phyloP scores from a whole-genome alignment of 1,140 invertebrate genomes.

The Laodelphax striatellus region DNA sequence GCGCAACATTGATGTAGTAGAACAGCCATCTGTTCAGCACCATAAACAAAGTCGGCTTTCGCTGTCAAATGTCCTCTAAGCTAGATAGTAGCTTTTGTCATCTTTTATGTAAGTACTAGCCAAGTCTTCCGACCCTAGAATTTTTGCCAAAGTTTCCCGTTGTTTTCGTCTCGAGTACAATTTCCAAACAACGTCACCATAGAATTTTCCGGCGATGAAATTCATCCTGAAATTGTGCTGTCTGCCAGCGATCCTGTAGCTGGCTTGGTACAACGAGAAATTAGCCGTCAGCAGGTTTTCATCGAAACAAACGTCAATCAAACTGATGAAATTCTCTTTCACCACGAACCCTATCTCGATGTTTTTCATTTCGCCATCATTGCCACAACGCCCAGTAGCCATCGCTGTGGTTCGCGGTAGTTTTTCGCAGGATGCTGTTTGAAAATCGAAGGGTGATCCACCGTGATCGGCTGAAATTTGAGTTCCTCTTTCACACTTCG shows the following conservation, averaged over 20 bases:
- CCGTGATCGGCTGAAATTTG: not conserved
- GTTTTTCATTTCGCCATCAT: not conserved
- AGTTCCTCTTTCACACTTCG: conserved; percentile 7
- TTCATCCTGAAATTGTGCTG: conserved; percentile 6
- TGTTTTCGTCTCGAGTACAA: conserved; percentile 21
- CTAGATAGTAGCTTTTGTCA: conserved; percentile 22
- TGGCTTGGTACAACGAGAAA: conserved; percentile 19
- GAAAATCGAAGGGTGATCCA: conserved; percentile 3
- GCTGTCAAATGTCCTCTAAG: conserved; percentile 31
- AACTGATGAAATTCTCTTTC: conserved; percentile 19
- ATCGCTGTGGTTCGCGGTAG: conserved; percentile 8
- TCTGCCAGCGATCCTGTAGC: not conserved
- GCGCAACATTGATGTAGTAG: conserved; percentile 41
- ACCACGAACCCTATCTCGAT: conserved; percentile 28
- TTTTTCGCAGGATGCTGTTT: conserved; percentile 12
- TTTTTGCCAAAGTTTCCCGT: conserved; percentile 15
- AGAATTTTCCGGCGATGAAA: conserved; percentile 21
- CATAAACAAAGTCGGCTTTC: conserved; percentile 36
- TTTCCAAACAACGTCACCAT: conserved; percentile 17
- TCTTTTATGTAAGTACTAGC: conserved; percentile 14
- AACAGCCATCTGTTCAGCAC: conserved; percentile 30
- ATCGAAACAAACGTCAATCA: conserved; percentile 27
- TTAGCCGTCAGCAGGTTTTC: conserved; percentile 17
- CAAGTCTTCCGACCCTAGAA: conserved; percentile 16
- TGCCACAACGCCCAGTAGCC: conserved; percentile 10